A percentile compares a stretch with the other conserved stretches of the same genome.
These are phyloP conservation scores for Daboia siamensis DNA, from an alignment of 2,113 vertebrate species.

Conservation along the genomic window DNA sequence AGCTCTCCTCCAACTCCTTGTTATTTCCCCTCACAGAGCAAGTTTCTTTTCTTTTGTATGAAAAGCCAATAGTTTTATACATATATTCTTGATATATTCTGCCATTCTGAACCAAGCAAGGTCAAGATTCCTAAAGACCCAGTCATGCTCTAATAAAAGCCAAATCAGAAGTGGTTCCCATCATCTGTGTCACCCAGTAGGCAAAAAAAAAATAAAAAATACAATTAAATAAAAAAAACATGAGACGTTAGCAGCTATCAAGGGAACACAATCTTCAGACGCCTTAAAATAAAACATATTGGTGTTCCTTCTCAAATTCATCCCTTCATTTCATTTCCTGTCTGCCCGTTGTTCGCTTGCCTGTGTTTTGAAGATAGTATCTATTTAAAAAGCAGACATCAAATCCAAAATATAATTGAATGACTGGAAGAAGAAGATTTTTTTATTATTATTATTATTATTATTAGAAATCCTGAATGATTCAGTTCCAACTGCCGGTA, in stretches of 20 bases:
- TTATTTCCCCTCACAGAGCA: background rate
- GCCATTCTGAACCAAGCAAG: background rate
- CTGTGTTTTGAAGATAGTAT: slow-evolving; percentile 36
- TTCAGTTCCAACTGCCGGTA: slow-evolving; percentile 61
- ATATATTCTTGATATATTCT: background rate
- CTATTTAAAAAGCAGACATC: slow-evolving; percentile 58
- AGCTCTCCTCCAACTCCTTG: background rate
- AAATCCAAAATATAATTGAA: slow-evolving; percentile 66
- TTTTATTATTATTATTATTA: slow-evolving; percentile 56
- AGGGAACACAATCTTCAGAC: background rate
- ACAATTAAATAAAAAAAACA: background rate
- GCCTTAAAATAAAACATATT: background rate
- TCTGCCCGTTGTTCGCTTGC: slow-evolving; percentile 44
- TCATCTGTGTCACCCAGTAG: background rate
- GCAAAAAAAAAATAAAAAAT: background rate
- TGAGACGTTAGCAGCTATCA: background rate
- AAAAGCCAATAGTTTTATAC: background rate
- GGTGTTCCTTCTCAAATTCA: background rate
- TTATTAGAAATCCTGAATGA: slow-evolving; percentile 61
- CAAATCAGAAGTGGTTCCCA: background rate
- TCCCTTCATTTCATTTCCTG: slow-evolving; percentile 45
- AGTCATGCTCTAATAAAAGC: background rate
- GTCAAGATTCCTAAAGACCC: background rate
- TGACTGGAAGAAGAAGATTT: slow-evolving; percentile 68
- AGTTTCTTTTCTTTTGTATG: background rate